Evolutionary conservation across 2,797 vertebrate species (phyloP).

Genomic region (Oreochromis grahami): DNA sequence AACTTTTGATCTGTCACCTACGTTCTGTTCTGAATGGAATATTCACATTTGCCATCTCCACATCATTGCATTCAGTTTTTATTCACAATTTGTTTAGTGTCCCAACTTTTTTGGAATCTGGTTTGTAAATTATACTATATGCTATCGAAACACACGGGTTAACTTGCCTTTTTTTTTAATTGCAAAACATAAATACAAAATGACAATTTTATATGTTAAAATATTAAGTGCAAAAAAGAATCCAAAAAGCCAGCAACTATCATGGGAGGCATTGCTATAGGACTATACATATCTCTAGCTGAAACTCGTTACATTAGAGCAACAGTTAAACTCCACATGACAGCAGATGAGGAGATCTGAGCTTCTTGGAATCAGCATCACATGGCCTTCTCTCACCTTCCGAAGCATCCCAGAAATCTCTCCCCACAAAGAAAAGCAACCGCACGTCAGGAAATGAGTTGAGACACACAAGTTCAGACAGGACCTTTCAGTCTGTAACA

Average conservation of each 20-base stretch:
- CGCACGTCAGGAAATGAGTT: slow-evolving; percentile 36
- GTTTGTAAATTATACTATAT: not conserved
- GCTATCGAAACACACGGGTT: not conserved
- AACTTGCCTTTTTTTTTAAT: not conserved
- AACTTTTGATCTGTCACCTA: too few relatives aligned
- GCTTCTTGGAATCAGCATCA: not conserved
- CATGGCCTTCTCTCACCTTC: not conserved
- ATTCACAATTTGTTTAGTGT: too few relatives aligned
- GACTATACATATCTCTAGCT: not conserved
- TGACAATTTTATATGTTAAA: not conserved
- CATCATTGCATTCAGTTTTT: too few relatives aligned
- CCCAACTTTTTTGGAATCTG: too few relatives aligned
- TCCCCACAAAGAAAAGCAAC: not conserved
- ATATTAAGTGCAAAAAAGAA: not conserved
- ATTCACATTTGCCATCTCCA: too few relatives aligned
- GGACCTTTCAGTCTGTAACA: slow-evolving; percentile 23
- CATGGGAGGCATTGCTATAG: not conserved
- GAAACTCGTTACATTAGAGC: not conserved
- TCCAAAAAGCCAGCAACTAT: not conserved
- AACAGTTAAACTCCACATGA: not conserved
- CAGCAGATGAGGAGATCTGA: not conserved
- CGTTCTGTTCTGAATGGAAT: too few relatives aligned
- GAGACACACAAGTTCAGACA: slow-evolving; percentile 34
- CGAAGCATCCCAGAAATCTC: not conserved
- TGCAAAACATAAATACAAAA: not conserved